Conservation (phyloP, 2,888 invertebrate species). For the Frankliniella fusca region DNA sequence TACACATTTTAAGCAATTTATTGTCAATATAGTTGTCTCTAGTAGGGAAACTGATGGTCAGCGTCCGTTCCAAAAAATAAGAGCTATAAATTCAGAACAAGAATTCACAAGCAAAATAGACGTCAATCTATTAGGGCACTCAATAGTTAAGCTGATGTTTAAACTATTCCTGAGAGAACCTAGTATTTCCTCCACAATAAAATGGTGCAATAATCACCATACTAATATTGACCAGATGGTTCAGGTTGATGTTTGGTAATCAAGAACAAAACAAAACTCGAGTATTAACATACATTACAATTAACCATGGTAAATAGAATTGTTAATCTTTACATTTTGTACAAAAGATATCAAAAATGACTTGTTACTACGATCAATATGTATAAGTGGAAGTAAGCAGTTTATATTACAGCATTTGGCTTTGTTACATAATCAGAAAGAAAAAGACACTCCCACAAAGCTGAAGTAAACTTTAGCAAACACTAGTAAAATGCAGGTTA, state of each 20-base stretch:
- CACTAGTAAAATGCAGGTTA: too few species aligned
- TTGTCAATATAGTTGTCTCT: not conserved
- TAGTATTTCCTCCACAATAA: not conserved
- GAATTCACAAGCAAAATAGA: not conserved
- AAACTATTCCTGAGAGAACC: not conserved
- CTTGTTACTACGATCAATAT: constrained; percentile 14
- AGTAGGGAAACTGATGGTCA: not conserved
- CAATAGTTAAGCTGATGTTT: not conserved
- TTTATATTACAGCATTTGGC: constrained; percentile 17
- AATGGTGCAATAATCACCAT: not conserved
- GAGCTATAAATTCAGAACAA: not conserved
- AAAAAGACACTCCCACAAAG: not conserved
- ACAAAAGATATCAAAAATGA: constrained; percentile 27
- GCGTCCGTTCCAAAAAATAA: not conserved
- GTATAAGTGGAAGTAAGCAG: not conserved
- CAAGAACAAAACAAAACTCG: constrained; percentile 1
- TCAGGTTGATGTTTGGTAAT: constrained; percentile 1
- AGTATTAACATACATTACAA: constrained; percentile 8
- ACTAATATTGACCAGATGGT: constrained; percentile 1
- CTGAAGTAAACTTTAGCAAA: not conserved
- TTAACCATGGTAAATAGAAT: constrained; percentile 2
- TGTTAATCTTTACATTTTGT: constrained; percentile 23
- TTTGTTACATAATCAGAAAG: constrained; percentile 1
- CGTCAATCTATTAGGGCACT: not conserved
- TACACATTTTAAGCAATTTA: not conserved